Evolutionary conservation across 2,797 vertebrate genomes (phyloP), one percentile per base, ranked within the genome.

Genomic region (Allobates femoralis): DNA sequence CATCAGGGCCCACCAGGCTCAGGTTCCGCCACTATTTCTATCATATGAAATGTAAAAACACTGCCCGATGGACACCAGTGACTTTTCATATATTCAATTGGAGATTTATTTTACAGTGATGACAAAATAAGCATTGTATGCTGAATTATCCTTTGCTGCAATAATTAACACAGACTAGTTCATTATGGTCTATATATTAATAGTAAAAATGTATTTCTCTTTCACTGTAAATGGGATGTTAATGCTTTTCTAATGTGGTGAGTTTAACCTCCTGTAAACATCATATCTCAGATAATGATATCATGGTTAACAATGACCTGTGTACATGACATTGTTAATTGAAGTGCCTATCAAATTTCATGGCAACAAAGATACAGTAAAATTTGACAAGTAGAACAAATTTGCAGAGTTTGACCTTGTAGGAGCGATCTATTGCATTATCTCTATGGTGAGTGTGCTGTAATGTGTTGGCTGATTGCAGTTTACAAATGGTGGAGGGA

Each of bases 401-500:
- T 15, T 32, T 11, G 60, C 32, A 76, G 46, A 12, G 51, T 55
- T 46, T 85, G 58, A 79, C 83, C 60, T 79, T 79, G 66, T 26
- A 30, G 81, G 69, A 32, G 46, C 26, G 21, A 66, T 46, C 26
- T 81, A 37, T 64, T 15, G n/a, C 66, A 11, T 30, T 66, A 81
- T 51, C 55, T 51, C 26, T 53, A 71, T 64, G 74, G 28, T 66
- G 21, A 66, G 56, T 51, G 18, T 64, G 74, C 81, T 28, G 30
- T 66, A 84, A 73, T 79, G 81, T 8, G 15, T 64, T 79, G 23
- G 75, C 28, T 79, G 87, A 90, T 89, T 34, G 3, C 73, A 89
- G 46, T 75, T 89, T 92, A 89, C 86, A 92, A 92, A 91, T 89
- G 91, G 85, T 90, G 90, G 80, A 81, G n/a, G 37, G 78, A 91